A percentile compares a stretch with the other conserved stretches of the same genome.
Evolutionary conservation across 2,113 vertebrate species (phyloP).

Genomic region (Melanocharis versteri): DNA sequence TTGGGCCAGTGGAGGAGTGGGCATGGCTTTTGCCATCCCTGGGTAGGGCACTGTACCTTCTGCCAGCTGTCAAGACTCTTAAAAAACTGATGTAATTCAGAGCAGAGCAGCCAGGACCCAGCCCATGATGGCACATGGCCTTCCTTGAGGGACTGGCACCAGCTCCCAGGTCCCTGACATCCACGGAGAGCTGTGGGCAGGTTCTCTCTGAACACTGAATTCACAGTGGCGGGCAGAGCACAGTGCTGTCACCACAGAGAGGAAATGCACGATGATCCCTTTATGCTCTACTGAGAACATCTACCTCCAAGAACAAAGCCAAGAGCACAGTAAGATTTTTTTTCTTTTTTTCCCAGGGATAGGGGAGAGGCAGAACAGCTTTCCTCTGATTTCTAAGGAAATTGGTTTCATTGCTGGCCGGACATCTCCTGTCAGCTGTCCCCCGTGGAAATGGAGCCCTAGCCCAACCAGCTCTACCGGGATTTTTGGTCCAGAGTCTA

Average conservation of each 20-base stretch:
- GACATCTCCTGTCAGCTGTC: background rate
- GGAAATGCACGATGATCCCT: background rate
- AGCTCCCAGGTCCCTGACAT: background rate
- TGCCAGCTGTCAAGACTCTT: background rate
- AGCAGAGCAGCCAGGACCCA: background rate
- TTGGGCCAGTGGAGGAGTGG: background rate
- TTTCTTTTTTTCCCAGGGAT: background rate
- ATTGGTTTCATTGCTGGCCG: background rate
- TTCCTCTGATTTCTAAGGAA: background rate
- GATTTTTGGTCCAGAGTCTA: background rate
- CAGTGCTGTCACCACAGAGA: background rate
- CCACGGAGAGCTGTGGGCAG: background rate
- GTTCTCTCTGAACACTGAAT: background rate
- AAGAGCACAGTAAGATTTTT: background rate
- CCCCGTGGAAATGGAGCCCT: background rate
- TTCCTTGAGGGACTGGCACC: background rate
- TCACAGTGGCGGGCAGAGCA: background rate
- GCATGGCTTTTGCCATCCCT: rapidly evolving
- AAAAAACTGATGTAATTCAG: background rate
- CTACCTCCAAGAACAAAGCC: background rate
- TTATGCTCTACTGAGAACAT: background rate
- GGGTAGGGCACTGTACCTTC: background rate
- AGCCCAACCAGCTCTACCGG: background rate
- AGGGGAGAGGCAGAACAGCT: background rate
- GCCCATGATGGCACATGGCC: background rate